These are phyloP conservation scores for Takifugu ocellatus DNA, from an alignment of 2,797 vertebrate genomes.

Conservation along the genomic window DNA sequence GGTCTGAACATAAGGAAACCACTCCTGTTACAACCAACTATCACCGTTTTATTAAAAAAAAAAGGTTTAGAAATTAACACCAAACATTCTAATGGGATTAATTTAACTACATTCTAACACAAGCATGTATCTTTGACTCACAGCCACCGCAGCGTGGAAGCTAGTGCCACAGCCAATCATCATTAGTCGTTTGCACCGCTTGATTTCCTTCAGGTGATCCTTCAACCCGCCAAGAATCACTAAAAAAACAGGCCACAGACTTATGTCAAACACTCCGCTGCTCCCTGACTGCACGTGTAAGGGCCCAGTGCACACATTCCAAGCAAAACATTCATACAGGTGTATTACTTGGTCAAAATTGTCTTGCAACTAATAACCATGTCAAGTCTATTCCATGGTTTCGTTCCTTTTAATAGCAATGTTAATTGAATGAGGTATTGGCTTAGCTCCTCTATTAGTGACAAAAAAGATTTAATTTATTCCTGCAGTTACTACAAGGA, in stretches of 20 bases:
- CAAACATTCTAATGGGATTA: no score
- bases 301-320: no score
- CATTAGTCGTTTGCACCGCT: slow-evolving; percentile 88
- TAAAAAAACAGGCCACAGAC: slow-evolving; percentile 39
- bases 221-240: slow-evolving; percentile 91
- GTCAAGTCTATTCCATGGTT: no score
- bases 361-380: no score
- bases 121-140: slow-evolving; percentile 63
- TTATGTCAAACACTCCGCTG: neutral
- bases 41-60: no score
- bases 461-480: neutral
- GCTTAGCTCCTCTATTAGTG: neutral
- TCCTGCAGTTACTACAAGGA: neutral
- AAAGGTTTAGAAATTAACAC: no score
- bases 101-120: no score
- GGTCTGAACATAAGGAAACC: slow-evolving; percentile 71
- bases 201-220: slow-evolving; percentile 93
- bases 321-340: no score
- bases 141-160: slow-evolving; percentile 91
- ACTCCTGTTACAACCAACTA: no score
- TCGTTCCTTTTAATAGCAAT: no score
- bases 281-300: neutral
- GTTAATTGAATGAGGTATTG: no score
- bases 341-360: no score
- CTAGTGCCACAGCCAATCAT: slow-evolving; percentile 95